Base-by-base conservation (phyloP, 2,797 vertebrate species). In the Tapera naevia region DNA sequence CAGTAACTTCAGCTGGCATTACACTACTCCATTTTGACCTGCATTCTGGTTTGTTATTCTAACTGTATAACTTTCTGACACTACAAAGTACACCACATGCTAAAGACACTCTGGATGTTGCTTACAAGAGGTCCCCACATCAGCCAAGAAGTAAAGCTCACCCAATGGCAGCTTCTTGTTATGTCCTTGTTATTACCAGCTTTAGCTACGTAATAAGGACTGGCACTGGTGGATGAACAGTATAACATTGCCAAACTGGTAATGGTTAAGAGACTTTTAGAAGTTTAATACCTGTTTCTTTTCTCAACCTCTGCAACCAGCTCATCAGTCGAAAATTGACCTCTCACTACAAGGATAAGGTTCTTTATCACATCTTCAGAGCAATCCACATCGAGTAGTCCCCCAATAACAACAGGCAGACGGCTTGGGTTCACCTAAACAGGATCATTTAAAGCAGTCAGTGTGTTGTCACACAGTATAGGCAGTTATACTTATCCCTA, bases 351-450 rank as follows among this genome's bases (percentile, higher is more conserved):
- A 94, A 99, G 98, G 96, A 99, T 99, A 94, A 99, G 98, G 91
- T 98, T 99, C 97, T 99, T 99, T 91, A 99, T 99, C 85, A 99
- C 99, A 23, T 99, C 99, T 97, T 99, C 99, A 33, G 99, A 99
- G 97, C 99, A 99, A 97, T 99, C 99, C 95, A 99, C 99, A 72
- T 99, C 99, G 71, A 99, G 97, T 69, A 99, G 97, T 70, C 99
- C 99, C 53, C 99, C 99, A 57, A 99, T 98, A 72, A 99, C 99
- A 72, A 99, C 99, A 17, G 99, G 99, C 92, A 99, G 98, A 91
- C 99, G 99, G 97, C 99, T 99, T 30, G 99, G 99, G 86, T 99
- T 99, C 90, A 99, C 99, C 99, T 99, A 50, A 39, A 93, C 3
- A 53, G 56, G 62, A 88, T 58, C 24, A 88, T 72, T 93, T 48